These are phyloP conservation scores for Chymomyza costata DNA, from an alignment of 1,140 invertebrate species.

Conservation along the genomic window DNA sequence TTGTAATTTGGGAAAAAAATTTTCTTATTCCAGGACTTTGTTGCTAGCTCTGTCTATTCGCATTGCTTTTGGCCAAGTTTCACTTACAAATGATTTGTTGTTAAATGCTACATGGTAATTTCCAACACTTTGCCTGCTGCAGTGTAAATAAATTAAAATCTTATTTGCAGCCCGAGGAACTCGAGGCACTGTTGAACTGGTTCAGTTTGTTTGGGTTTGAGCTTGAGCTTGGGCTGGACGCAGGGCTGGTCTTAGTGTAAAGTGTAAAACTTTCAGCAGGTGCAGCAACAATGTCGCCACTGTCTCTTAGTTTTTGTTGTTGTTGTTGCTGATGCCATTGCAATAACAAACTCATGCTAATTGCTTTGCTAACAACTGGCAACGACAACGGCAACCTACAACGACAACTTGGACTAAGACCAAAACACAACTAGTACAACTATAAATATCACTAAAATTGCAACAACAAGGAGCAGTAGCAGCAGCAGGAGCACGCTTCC, in stretches of 20 bases:
- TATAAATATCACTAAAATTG: slow-evolving; percentile 59
- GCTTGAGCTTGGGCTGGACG: neutral
- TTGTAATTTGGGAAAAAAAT: too few relatives aligned
- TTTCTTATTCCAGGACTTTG: too few relatives aligned
- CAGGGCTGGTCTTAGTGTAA: neutral
- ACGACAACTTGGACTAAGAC: slow-evolving; percentile 41
- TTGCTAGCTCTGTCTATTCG: too few relatives aligned
- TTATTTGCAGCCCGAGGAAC: slow-evolving; percentile 25
- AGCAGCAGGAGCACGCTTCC: slow-evolving; percentile 16
- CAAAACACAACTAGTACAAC: slow-evolving; percentile 40
- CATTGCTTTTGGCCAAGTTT: slow-evolving; percentile 21
- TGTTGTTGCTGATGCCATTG: slow-evolving; percentile 36
- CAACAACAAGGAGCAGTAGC: slow-evolving; percentile 27
- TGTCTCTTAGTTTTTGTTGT: too few relatives aligned
- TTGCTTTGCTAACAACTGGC: slow-evolving; percentile 69
- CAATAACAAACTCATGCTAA: slow-evolving; percentile 72
- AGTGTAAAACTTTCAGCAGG: slow-evolving; percentile 45
- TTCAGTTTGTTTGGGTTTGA: slow-evolving; percentile 5
- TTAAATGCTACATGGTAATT: slow-evolving; percentile 55
- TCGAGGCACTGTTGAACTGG: neutral
- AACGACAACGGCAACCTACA: slow-evolving; percentile 30
- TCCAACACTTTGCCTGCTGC: slow-evolving; percentile 49
- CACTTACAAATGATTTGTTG: slow-evolving; percentile 52
- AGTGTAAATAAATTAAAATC: slow-evolving; percentile 70
- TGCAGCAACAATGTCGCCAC: slow-evolving; percentile 21